These are phyloP conservation scores for Spisula solida DNA, from an alignment of 2,888 invertebrate species.

Conservation along the genomic window DNA sequence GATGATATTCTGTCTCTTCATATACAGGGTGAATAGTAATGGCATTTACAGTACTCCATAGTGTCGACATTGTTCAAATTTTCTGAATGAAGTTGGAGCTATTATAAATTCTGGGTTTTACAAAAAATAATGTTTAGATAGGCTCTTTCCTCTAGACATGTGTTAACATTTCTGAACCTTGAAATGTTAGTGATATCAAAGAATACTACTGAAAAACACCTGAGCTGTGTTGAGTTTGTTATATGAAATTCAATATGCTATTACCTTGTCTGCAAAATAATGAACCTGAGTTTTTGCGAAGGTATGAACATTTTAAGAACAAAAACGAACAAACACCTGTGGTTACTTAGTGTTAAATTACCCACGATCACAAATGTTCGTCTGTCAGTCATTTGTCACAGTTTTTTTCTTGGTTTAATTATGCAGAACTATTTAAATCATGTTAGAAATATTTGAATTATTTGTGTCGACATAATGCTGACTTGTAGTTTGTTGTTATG, in stretches of 20 bases:
- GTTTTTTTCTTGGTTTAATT: neutral
- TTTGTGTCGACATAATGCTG: neutral
- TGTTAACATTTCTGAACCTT: neutral
- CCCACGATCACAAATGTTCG: neutral
- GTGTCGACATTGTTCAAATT: too few relatives aligned
- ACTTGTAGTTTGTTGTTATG: neutral
- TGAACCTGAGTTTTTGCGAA: neutral
- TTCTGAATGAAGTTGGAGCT: too few relatives aligned
- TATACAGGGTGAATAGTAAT: too few relatives aligned
- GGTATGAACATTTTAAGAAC: neutral
- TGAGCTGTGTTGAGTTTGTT: neutral
- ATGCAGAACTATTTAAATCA: neutral
- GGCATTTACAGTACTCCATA: too few relatives aligned
- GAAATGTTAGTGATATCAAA: neutral
- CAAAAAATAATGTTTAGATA: neutral
- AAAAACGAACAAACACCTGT: conserved; percentile 19
- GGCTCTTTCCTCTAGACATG: neutral
- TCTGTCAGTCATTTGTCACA: conserved; percentile 15
- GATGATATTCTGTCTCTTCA: too few relatives aligned
- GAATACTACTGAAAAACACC: neutral
- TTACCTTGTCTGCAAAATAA: neutral
- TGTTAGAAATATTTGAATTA: neutral
- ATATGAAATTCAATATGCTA: conserved; percentile 2
- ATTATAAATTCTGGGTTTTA: neutral
- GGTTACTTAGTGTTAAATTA: conserved; percentile 9